Conservation (phyloP, 2,113 vertebrate genomes). For the Morone saxatilis region DNA sequence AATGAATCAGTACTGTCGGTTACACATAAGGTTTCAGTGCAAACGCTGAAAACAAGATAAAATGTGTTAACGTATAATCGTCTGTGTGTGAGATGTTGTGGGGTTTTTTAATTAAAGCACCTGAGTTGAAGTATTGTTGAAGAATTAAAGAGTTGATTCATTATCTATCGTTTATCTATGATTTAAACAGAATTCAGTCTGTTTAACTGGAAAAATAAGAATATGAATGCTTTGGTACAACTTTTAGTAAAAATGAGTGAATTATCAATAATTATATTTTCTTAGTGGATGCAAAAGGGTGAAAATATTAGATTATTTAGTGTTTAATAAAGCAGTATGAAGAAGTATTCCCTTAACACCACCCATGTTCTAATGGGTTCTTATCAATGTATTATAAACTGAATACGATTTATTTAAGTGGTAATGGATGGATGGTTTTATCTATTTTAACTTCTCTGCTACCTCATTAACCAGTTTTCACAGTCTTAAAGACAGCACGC, state of each 20-base stretch:
- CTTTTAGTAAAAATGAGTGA: not conserved
- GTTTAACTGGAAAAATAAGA: not conserved
- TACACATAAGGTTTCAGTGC: too few relatives aligned
- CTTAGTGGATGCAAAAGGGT: not conserved
- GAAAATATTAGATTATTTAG: not conserved
- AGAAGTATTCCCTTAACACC: too few relatives aligned
- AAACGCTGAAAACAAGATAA: not conserved
- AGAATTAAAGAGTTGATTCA: not conserved
- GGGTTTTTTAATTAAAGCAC: not conserved
- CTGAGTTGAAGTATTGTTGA: not conserved
- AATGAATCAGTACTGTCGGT: too few relatives aligned
- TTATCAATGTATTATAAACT: too few relatives aligned
- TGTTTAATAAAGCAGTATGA: not conserved
- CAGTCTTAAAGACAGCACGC: too few relatives aligned
- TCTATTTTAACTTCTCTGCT: too few relatives aligned
- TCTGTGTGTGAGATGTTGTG: not conserved
- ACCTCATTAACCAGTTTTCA: too few relatives aligned
- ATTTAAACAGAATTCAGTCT: not conserved
- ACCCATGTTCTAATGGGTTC: too few relatives aligned
- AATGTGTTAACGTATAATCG: not conserved
- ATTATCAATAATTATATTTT: not conserved
- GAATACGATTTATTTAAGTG: too few relatives aligned
- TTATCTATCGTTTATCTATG: not conserved
- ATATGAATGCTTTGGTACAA: too few relatives aligned
- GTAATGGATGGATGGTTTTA: too few relatives aligned